A percentile compares a stretch with the other conserved stretches of the same genome.
These are phyloP conservation scores for Condylostylus longicornis DNA, from an alignment of 1,140 invertebrate genomes.

Conservation along the genomic window DNA sequence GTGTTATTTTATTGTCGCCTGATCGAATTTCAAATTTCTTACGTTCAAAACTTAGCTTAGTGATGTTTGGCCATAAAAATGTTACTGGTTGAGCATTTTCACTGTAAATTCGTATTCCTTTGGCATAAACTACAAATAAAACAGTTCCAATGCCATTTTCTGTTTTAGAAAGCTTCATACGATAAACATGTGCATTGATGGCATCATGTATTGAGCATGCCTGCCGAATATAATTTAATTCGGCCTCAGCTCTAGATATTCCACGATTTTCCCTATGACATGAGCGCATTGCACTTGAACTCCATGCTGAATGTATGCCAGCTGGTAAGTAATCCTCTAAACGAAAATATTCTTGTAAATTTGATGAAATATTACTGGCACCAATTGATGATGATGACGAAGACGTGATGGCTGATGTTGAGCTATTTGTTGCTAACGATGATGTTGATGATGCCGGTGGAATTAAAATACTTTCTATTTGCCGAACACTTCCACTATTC, in stretches of 20 bases:
- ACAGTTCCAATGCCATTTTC: constrained; percentile 56
- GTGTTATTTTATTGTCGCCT: constrained; percentile 70
- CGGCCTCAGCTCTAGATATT: constrained; percentile 57
- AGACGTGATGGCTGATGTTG: background rate
- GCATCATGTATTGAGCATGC: constrained; percentile 71
- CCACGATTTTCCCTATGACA: constrained; percentile 55
- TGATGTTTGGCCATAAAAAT: constrained; percentile 86
- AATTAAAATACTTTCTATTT: too few species aligned
- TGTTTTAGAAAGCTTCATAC: constrained; percentile 68
- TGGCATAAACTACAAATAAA: constrained; percentile 67
- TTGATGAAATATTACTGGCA: constrained; percentile 7
- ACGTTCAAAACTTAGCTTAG: constrained; percentile 85
- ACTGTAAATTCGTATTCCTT: constrained; percentile 69
- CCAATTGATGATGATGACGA: background rate
- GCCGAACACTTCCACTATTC: too few species aligned
- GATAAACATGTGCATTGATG: constrained; percentile 83
- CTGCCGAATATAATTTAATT: constrained; percentile 75
- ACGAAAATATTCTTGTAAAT: constrained; percentile 60
- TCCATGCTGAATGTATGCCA: constrained; percentile 44
- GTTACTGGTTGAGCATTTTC: constrained; percentile 49
- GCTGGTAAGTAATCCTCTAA: constrained; percentile 55
- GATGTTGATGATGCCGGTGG: background rate
- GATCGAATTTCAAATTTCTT: constrained; percentile 93
- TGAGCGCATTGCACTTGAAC: constrained; percentile 39
- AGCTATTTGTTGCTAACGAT: background rate